Evolutionary conservation across 1,140 invertebrate genomes (phyloP).

Genomic region (Leptopilina clavipes): DNA sequence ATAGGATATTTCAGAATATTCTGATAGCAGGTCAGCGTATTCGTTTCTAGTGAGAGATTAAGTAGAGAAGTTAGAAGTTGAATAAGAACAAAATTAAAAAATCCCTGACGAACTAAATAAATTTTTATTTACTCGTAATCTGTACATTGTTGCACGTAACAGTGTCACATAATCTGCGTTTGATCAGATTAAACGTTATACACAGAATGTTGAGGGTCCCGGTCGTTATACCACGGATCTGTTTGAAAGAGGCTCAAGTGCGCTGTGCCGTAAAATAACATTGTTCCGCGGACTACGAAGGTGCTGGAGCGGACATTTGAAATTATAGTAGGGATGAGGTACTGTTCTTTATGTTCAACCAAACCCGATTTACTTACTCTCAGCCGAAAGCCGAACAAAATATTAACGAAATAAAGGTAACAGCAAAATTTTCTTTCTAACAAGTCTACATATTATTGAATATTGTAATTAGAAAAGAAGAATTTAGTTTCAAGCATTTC

Average conservation of each 20-base stretch:
- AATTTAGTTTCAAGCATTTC: no score
- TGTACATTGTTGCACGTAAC: no score
- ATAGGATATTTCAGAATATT: no score
- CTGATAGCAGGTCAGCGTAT: no score
- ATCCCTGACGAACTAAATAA: no score
- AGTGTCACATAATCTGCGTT: constrained; percentile 71
- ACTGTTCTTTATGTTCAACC: constrained; percentile 68
- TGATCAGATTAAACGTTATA: constrained; percentile 75
- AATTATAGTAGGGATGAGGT: constrained; percentile 51
- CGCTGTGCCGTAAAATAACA: constrained; percentile 75
- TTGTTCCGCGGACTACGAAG: constrained; percentile 69
- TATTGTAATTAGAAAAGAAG: no score
- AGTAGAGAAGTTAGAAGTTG: no score
- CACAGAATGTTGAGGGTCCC: constrained; percentile 57
- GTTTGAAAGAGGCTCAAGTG: constrained; percentile 75
- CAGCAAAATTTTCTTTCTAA: constrained; percentile 19
- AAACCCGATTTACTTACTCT: constrained; percentile 66
- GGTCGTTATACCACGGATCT: constrained; percentile 60
- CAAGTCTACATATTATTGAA: no score
- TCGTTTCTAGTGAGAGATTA: no score
- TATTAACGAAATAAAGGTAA: constrained; percentile 46
- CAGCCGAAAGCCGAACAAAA: constrained; percentile 56
- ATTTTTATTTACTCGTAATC: no score
- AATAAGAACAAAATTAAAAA: no score
- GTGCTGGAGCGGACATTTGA: constrained; percentile 43